Conservation (phyloP, 2,888 invertebrate genomes). For the Phymatocera aterrima region DNA sequence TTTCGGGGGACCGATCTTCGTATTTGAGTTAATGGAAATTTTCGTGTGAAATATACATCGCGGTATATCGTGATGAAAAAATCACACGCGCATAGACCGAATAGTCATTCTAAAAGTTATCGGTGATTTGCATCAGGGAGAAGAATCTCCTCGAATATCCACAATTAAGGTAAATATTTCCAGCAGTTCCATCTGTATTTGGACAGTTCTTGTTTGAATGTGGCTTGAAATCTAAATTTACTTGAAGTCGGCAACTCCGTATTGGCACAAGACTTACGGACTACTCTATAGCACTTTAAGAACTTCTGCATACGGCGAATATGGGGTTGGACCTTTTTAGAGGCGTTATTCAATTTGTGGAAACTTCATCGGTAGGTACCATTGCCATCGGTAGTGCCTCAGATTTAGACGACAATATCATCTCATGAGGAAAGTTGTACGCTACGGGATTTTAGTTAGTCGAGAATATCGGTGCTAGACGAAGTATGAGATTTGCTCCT, state of each 20-base stretch:
- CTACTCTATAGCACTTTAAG: slow-evolving; percentile 65
- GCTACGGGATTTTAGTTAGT: not conserved
- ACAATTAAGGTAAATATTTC: slow-evolving; percentile 64
- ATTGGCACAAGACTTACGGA: slow-evolving; percentile 63
- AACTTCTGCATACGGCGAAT: slow-evolving; percentile 65
- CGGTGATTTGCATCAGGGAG: slow-evolving; percentile 1
- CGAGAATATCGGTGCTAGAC: not conserved
- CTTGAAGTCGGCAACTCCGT: slow-evolving; percentile 66
- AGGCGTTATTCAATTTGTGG: slow-evolving; percentile 35
- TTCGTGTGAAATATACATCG: no score
- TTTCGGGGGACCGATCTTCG: not conserved
- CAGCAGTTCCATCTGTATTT: slow-evolving; percentile 72
- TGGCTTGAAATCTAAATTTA: slow-evolving; percentile 73
- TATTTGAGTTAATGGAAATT: not conserved
- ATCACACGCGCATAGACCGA: not conserved
- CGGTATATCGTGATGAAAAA: no score
- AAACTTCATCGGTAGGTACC: slow-evolving; percentile 19
- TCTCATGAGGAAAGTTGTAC: not conserved
- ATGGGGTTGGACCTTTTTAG: slow-evolving; percentile 53
- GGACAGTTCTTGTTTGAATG: slow-evolving; percentile 71
- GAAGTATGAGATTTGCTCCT: not conserved
- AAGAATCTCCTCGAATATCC: slow-evolving; percentile 4
- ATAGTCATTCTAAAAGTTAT: not conserved
- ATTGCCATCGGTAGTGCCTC: not conserved
- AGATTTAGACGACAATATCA: not conserved